Evolutionary conservation across 92 coral and sea anemone genomes (phyloP), one percentile per base, ranked within the genome.

Genomic region (Epizoanthus fatuus): DNA sequence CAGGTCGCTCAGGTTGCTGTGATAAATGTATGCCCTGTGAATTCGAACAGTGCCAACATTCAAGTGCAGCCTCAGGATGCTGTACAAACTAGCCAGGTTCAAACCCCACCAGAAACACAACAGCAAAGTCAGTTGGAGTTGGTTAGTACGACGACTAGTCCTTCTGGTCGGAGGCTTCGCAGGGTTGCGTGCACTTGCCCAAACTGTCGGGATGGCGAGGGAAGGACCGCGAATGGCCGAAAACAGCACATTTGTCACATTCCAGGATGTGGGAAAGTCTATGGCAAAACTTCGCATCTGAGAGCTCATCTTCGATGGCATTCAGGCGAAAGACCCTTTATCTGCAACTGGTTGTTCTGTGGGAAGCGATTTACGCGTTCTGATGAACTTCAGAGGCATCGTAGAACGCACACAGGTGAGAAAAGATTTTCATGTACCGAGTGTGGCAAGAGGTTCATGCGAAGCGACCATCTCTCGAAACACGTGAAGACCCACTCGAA

Each of bases 241-340:
- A 97, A 97, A 67, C 98, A 95, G 53, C 99, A 97, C 69, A 88
- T 97, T 44, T 97, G 99, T 65, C 99, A 97, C 80, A 78, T 97
- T 56, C 95, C 89, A 51, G 98, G 99, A 47, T 97, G 99, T 68
- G 99, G 99, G 7, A 97, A 97, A 72, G 98, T 95, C 38, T 97
- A 97, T 65, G 99, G 99, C 4, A 97, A 97, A 64, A 97, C 99
- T 0, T 97, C 99, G 35, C 99, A 97, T 86, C 92, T 97, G 63
- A 92, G 99, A 80, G 99, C 99, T 16, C 99, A 97, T 81, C 93
- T 97, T 60, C 96, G 99, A 19, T 97, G 99, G 99, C 99, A 97
- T 66, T 93, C 98, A 8, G 99, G 99, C 11, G 99, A 97, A 78
- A 84, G 99, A 49, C 99, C 99, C 3, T 97, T 97, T 63, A 95